A percentile compares a stretch with the other conserved stretches of the same genome.
These are phyloP conservation scores for Oopsacas minuta DNA, from an alignment of 37 sponge, comb jelly and placozoan species.

Conservation along the genomic window DNA sequence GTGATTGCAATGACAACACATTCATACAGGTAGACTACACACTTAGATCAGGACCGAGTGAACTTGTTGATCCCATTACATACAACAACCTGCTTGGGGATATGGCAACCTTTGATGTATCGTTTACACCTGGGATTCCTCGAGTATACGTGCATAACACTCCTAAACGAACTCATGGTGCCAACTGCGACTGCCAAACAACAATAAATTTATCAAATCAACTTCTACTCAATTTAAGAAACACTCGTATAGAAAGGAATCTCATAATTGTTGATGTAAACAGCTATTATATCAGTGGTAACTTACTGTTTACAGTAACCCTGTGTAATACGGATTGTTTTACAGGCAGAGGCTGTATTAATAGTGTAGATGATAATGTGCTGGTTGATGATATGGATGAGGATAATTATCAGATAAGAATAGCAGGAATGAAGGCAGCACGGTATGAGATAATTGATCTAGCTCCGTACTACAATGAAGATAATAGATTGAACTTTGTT, in stretches of 20 bases:
- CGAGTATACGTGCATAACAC: neutral
- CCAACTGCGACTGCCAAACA: neutral
- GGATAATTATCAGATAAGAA: neutral
- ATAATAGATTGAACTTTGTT: neutral
- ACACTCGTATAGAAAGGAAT: neutral
- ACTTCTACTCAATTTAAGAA: neutral
- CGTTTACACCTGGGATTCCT: neutral
- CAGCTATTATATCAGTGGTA: neutral
- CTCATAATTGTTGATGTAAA: neutral
- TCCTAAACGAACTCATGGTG: neutral
- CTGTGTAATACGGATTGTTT: neutral
- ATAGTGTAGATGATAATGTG: neutral
- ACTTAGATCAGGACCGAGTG: neutral
- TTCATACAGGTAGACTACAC: neutral
- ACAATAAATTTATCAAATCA: neutral
- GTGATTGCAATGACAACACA: neutral
- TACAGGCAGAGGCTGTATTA: slow-evolving; percentile 6
- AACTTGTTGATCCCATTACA: neutral
- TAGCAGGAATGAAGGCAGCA: neutral
- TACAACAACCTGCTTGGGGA: neutral
- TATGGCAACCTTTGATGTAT: neutral
- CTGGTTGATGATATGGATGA: neutral
- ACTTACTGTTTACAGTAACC: neutral
- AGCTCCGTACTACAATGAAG: neutral
- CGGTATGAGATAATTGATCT: neutral